These are phyloP conservation scores for Rhynchomys soricoides DNA, from an alignment of 2,113 vertebrate genomes.

Conservation along the genomic window DNA sequence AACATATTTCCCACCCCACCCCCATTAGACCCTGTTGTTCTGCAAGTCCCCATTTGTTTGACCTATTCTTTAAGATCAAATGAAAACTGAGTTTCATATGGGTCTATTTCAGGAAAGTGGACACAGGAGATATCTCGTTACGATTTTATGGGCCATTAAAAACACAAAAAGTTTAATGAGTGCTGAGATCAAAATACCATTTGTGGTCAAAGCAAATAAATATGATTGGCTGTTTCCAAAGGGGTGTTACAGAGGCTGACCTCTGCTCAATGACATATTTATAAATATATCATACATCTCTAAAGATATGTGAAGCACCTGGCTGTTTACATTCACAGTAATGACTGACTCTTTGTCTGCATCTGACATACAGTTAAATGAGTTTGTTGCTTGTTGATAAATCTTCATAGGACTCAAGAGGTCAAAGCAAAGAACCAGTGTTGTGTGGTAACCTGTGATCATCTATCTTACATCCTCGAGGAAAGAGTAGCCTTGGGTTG, in stretches of 20 bases:
- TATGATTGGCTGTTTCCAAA: conserved; percentile 52
- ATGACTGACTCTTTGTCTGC: conserved; percentile 72
- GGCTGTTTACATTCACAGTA: conserved; percentile 68
- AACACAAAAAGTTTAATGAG: conserved; percentile 52
- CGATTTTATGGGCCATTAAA: conserved; percentile 53
- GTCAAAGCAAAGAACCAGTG: conserved; percentile 65
- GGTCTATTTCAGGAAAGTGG: conserved; percentile 42
- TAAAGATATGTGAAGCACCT: conserved; percentile 63
- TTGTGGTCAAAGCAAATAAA: conserved; percentile 60
- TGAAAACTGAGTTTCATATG: conserved; percentile 23
- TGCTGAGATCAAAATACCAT: conserved; percentile 57
- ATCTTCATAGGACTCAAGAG: conserved; percentile 50
- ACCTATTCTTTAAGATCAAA: conserved; percentile 48
- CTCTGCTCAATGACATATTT: conserved; percentile 69
- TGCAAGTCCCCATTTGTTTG: neutral
- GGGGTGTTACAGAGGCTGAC: conserved; percentile 46
- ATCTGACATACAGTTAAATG: conserved; percentile 62
- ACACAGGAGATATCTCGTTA: conserved; percentile 12
- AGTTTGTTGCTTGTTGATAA: conserved; percentile 69
- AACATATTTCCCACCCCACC: neutral
- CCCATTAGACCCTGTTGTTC: neutral
- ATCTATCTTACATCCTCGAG: conserved; percentile 71
- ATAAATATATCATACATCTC: conserved; percentile 69
- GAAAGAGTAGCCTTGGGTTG: conserved; percentile 57
- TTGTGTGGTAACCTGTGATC: conserved; percentile 54